Evolutionary conservation across 92 coral and sea anemone genomes (phyloP).

Genomic region (Porites lobata): DNA sequence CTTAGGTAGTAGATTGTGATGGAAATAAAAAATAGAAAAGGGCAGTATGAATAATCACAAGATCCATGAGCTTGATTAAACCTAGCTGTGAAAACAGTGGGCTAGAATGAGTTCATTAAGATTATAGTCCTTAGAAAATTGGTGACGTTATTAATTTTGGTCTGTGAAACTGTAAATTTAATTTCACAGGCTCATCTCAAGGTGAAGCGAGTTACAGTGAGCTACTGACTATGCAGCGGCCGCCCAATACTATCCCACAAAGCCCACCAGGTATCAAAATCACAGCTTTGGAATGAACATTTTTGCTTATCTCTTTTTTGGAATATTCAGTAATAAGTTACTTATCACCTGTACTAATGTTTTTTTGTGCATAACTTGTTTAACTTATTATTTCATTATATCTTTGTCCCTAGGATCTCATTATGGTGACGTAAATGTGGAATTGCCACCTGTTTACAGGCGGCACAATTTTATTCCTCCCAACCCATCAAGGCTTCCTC

Average conservation of each 20-base stretch:
- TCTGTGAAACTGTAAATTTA: neutral
- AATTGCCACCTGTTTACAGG: neutral
- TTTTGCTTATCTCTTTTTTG: too few species aligned
- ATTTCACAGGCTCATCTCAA: neutral
- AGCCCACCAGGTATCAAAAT: too few species aligned
- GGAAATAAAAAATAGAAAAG: too few species aligned
- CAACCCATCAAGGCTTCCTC: neutral
- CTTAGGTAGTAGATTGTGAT: too few species aligned
- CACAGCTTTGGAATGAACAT: too few species aligned
- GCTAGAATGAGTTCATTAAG: too few species aligned
- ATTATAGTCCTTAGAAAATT: too few species aligned
- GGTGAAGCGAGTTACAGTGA: neutral
- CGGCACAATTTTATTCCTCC: conserved; percentile 10
- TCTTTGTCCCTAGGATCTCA: conserved; percentile 1
- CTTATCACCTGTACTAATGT: neutral
- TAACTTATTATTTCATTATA: neutral
- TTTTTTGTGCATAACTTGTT: neutral
- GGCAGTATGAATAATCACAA: too few species aligned
- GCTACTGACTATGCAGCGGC: neutral
- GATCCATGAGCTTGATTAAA: too few species aligned
- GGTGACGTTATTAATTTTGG: too few species aligned
- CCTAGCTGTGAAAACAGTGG: too few species aligned
- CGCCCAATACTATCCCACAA: neutral
- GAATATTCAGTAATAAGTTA: too few species aligned
- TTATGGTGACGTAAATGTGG: neutral